Conservation (phyloP, 2,888 invertebrate species). For the Aleiodes testaceus region DNA sequence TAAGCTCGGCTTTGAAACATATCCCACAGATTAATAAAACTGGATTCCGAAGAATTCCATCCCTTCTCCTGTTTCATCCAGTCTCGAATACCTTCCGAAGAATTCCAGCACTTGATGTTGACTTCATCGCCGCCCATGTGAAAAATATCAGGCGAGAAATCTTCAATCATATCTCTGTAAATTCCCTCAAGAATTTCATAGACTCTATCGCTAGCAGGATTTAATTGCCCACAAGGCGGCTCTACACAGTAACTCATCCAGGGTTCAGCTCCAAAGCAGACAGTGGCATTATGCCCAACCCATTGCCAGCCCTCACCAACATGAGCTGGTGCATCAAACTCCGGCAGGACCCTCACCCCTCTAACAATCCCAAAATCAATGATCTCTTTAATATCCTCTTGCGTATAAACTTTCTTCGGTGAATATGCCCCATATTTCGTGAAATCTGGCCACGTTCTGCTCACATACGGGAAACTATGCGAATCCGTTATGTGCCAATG, state of each 20-base stretch:
- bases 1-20: constrained; percentile 82
- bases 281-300: constrained; percentile 65
- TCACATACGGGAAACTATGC: constrained; percentile 93
- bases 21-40: constrained; percentile 66
- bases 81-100: constrained; percentile 78
- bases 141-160: constrained; percentile 84
- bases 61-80: constrained; percentile 79
- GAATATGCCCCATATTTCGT: constrained; percentile 86
- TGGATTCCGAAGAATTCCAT: constrained; percentile 76
- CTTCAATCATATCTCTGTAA: constrained; percentile 83
- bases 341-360: constrained; percentile 91
- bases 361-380: constrained; percentile 82
- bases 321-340: constrained; percentile 94
- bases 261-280: constrained; percentile 78
- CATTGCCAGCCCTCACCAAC: constrained; percentile 90
- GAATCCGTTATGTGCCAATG: constrained; percentile 96
- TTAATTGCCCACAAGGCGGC: constrained; percentile 89
- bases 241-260: constrained; percentile 84
- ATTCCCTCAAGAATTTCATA: constrained; percentile 83
- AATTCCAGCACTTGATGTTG: constrained; percentile 83
- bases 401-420: constrained; percentile 79
- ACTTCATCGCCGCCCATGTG: constrained; percentile 94
- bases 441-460: constrained; percentile 82
- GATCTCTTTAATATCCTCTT: constrained; percentile 72
- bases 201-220: constrained; percentile 81